Evolutionary conservation across 2,113 vertebrate genomes (phyloP).

Genomic region (Istiophorus platypterus): DNA sequence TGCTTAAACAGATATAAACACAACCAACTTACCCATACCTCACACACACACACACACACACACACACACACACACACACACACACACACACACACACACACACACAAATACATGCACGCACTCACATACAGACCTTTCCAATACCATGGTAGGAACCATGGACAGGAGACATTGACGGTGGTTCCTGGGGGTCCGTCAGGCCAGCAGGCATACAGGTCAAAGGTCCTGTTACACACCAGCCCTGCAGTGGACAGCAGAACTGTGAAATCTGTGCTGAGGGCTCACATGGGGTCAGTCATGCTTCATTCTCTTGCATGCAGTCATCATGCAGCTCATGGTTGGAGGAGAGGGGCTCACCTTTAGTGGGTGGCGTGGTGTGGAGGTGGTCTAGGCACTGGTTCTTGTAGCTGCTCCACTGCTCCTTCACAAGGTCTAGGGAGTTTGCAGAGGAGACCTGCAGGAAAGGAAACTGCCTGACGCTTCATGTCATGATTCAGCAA

Average conservation of each 20-base stretch:
- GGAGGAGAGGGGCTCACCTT: slow-evolving; percentile 59
- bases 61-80: slow-evolving; percentile 81
- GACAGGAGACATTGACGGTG: slow-evolving; percentile 92
- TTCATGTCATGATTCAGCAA: background rate
- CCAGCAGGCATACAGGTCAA: slow-evolving; percentile 95
- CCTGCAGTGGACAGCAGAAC: slow-evolving; percentile 74
- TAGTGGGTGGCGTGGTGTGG: slow-evolving; percentile 60
- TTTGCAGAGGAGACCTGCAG: slow-evolving; percentile 76
- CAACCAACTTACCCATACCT: background rate
- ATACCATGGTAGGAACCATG: slow-evolving; percentile 95
- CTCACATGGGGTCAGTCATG: background rate
- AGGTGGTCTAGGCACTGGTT: slow-evolving; percentile 79
- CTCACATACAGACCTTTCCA: slow-evolving; percentile 81
- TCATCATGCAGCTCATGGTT: background rate
- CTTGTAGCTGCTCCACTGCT: slow-evolving; percentile 83
- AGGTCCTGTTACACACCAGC: slow-evolving; percentile 93
- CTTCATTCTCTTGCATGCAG: background rate
- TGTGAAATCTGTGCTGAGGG: background rate
- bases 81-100: slow-evolving; percentile 70
- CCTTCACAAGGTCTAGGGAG: slow-evolving; percentile 79
- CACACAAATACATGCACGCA: too few relatives aligned
- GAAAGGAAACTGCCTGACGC: background rate
- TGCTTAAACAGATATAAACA: background rate
- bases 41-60: slow-evolving; percentile 2
- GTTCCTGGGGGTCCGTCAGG: slow-evolving; percentile 90